Base-by-base conservation (phyloP, 2,113 vertebrate genomes). In the Nymphicus hollandicus region DNA sequence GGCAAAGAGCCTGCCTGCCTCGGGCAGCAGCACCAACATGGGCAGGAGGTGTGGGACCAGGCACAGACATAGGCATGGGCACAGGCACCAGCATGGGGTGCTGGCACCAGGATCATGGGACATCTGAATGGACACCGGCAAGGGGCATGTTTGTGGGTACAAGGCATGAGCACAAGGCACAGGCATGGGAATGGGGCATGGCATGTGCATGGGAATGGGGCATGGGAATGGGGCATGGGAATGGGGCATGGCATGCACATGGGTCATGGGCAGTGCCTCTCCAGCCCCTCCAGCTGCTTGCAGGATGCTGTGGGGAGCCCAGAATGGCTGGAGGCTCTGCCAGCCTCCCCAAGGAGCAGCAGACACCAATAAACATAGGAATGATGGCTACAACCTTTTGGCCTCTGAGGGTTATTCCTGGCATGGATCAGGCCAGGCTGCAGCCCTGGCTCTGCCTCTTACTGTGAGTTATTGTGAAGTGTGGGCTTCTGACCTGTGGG, bases 321-420 rank as follows among this genome's bases (percentile, higher is more conserved):
- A 46, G 29, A 37, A 35, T 35, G 58, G 14, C 17, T 8, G 37
- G 55, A 37, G 72, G 35, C 31, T 61, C 47, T 83, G 60, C 47
- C 66, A 52, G 10, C 46, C 29, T 17, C 46, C 73, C 1, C 56
- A n/a, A 9, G 31, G 33, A 37, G 53, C 31, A 6, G n/a, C 6
- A 11, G 29, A 22, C 14, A 24, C 27, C 35, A 6, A 20, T 7
- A 35, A 46, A 35, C 11, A 27, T 0, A 1, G 28, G 17, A 61
- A 37, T 0, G 2, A 35, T 25, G 11, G 22, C 13, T 35, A 43
- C 37, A 25, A 5, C 13, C 35, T 23, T 18, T 7, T 8, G 16
- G 49, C 41, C 27, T 81, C 70, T 1, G 0, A 19, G 13, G 43
- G 24, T 25, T 77, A 1, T 55, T 82, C 61, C 37, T 0, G 0